These are phyloP conservation scores for Drosophila paulistorum DNA, from an alignment of 1,140 invertebrate genomes.

Conservation along the genomic window DNA sequence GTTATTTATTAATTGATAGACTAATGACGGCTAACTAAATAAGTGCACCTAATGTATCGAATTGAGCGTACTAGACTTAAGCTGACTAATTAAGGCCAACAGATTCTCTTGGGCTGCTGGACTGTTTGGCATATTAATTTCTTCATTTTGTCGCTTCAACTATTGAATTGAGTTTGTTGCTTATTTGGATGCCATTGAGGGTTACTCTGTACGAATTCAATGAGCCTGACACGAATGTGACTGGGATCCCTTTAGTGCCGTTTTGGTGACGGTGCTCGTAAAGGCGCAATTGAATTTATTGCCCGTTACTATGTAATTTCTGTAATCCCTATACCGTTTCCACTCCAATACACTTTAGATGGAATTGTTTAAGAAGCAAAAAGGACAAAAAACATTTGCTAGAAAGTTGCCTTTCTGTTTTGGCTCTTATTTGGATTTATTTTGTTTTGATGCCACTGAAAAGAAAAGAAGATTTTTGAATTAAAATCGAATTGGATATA, in stretches of 20 bases:
- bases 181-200: not conserved
- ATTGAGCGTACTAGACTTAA: not conserved
- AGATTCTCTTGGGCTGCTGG: slow-evolving; percentile 17
- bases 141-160: slow-evolving; percentile 36
- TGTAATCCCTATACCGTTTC: slow-evolving; percentile 37
- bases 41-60: not conserved
- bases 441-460: not conserved
- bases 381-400: not conserved
- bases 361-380: not conserved
- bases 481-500: no score
- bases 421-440: not conserved
- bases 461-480: no score
- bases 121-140: slow-evolving; percentile 51
- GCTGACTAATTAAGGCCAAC: slow-evolving; percentile 5
- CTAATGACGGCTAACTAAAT: not conserved
- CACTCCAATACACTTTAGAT: slow-evolving; percentile 16
- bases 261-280: slow-evolving; percentile 39
- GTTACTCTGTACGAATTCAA: slow-evolving; percentile 29
- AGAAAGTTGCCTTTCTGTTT: not conserved
- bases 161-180: no score
- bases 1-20: not conserved
- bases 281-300: slow-evolving; percentile 52
- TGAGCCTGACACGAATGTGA: slow-evolving; percentile 32
- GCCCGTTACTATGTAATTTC: slow-evolving; percentile 38
- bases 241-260: slow-evolving; percentile 12